Conservation (phyloP, 2,888 invertebrate genomes). For the Drosophila monieri region DNA sequence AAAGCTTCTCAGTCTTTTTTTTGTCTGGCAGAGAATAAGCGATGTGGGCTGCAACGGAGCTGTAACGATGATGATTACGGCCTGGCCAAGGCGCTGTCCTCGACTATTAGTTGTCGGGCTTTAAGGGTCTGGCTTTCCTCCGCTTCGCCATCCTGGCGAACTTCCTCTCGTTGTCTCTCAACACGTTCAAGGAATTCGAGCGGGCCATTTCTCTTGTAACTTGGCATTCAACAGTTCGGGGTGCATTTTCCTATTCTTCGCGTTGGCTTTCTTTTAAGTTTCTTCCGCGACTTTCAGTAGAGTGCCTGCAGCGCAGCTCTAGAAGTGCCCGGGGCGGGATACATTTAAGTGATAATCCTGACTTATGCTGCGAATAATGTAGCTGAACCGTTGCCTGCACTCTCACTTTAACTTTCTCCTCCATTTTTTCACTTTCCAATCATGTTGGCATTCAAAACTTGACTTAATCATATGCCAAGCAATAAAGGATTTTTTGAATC, state of each 20-base stretch:
- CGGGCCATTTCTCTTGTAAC: slow-evolving; percentile 55
- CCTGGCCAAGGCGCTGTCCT: slow-evolving; percentile 51
- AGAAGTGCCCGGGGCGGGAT: slow-evolving; percentile 7
- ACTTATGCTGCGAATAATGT: slow-evolving; percentile 77
- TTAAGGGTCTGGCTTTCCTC: slow-evolving; percentile 18
- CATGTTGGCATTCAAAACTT: background rate
- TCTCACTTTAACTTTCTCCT: slow-evolving; percentile 36
- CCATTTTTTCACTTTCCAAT: slow-evolving; percentile 5
- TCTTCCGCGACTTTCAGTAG: slow-evolving; percentile 54
- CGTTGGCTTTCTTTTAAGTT: slow-evolving; percentile 37
- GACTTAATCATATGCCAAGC: background rate
- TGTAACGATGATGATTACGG: slow-evolving; percentile 23
- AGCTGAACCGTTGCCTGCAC: slow-evolving; percentile 65
- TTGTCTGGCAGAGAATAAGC: background rate
- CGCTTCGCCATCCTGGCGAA: slow-evolving; percentile 11
- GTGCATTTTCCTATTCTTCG: slow-evolving; percentile 35
- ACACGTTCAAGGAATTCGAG: slow-evolving; percentile 27
- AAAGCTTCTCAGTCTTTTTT: slow-evolving; percentile 11
- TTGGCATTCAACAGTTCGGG: slow-evolving; percentile 65
- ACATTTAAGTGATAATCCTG: slow-evolving; percentile 74
- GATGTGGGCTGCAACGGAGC: background rate
- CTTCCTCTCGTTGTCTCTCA: slow-evolving; percentile 26
- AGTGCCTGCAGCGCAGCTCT: slow-evolving; percentile 37
- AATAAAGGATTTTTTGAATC: background rate
- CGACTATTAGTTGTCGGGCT: slow-evolving; percentile 62